These are phyloP conservation scores for Conus canariensis DNA, from an alignment of 2,888 invertebrate species.

Conservation along the genomic window DNA sequence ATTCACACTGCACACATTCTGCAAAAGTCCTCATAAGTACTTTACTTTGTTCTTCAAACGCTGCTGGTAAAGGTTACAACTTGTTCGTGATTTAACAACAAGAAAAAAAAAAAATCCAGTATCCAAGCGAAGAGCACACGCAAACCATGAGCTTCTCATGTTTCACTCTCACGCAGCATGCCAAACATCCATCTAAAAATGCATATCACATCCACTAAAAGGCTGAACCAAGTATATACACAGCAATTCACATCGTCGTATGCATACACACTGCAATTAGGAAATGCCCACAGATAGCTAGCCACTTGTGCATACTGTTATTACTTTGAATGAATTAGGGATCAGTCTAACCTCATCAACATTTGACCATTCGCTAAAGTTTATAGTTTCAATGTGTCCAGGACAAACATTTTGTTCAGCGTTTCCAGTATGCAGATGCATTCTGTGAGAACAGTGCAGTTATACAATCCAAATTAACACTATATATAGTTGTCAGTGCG, in stretches of 20 bases:
- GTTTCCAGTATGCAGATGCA: too few relatives aligned
- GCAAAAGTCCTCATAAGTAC: neutral
- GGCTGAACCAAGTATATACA: neutral
- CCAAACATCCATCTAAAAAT: neutral
- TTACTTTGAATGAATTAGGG: neutral
- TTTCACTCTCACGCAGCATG: neutral
- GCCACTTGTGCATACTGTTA: neutral
- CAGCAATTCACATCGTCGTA: neutral
- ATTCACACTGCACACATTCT: neutral
- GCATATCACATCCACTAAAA: constrained; percentile 4
- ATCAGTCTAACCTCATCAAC: neutral
- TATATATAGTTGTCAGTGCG: too few relatives aligned
- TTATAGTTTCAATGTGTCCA: too few relatives aligned
- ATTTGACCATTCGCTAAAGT: too few relatives aligned
- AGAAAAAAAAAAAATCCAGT: neutral
- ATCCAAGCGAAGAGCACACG: neutral
- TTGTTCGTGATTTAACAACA: neutral
- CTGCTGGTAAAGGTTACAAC: neutral
- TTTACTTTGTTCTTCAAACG: constrained; percentile 21
- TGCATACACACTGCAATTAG: neutral
- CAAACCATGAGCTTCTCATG: neutral
- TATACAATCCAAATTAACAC: too few relatives aligned
- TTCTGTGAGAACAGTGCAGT: too few relatives aligned
- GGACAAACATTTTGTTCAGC: too few relatives aligned
- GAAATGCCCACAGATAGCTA: neutral